phyloP scores from a whole-genome alignment of 2,113 vertebrate genomes.

The Triplophysa dalaica region DNA sequence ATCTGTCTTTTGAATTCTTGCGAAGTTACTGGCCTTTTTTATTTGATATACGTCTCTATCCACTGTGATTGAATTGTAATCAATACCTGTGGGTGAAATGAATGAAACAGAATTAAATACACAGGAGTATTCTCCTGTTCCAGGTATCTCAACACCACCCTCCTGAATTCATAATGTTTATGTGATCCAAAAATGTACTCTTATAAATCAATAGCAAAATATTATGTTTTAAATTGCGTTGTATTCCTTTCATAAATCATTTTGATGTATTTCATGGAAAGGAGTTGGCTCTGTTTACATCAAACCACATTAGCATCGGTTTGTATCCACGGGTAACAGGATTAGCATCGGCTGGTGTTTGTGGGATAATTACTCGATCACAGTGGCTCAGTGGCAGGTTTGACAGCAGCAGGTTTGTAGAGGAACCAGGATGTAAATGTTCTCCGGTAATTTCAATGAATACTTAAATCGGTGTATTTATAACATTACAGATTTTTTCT shows the following conservation, averaged over 20 bases:
- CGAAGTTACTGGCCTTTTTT: not conserved
- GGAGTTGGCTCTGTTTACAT: conserved; percentile 9
- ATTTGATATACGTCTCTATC: not conserved
- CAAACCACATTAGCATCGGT: conserved; percentile 51
- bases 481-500: not conserved
- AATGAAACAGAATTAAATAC: not conserved
- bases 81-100: not conserved
- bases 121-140: not conserved
- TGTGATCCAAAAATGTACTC: not conserved
- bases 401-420: conserved; percentile 32
- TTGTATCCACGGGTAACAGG: conserved; percentile 40
- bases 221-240: conserved; percentile 28
- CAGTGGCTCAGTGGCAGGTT: conserved; percentile 10
- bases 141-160: not conserved
- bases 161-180: not conserved
- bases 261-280: conserved; percentile 40
- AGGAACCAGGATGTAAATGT: conserved; percentile 7
- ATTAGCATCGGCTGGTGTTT: conserved; percentile 36
- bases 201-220: conserved; percentile 21
- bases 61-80: not conserved
- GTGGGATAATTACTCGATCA: conserved; percentile 38
- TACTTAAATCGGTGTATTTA: not conserved
- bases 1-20: too few species aligned
- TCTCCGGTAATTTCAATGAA: conserved; percentile 7
- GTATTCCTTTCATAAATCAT: conserved; percentile 15